Conservation (phyloP, 2,113 vertebrate species). For the Notiomystis cincta region DNA sequence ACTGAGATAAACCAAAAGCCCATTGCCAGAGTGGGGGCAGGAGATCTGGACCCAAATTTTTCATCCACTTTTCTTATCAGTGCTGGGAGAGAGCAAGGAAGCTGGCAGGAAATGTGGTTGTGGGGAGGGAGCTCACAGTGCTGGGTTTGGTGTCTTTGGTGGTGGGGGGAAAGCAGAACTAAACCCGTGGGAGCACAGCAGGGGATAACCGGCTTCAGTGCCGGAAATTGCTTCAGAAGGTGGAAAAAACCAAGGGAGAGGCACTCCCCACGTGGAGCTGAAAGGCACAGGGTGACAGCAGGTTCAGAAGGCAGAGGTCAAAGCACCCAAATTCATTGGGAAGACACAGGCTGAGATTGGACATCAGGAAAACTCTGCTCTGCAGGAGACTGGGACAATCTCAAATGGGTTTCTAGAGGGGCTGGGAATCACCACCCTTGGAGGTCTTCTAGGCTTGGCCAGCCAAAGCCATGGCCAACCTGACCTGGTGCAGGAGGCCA, state of each 20-base stretch:
- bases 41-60: not conserved
- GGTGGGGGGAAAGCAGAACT: not conserved
- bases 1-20: not conserved
- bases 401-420: rapidly evolving
- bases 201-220: not conserved
- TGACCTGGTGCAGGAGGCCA: rapidly evolving
- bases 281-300: rapidly evolving
- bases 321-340: not conserved
- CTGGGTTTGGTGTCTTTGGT: not conserved
- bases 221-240: not conserved
- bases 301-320: not conserved
- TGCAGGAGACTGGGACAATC: not conserved
- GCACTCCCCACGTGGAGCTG: not conserved
- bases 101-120: rapidly evolving
- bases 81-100: not conserved
- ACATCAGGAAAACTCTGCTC: not conserved
- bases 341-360: not conserved
- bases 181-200: not conserved
- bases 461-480: not conserved
- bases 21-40: rapidly evolving
- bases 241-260: not conserved
- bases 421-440: not conserved
- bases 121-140: not conserved
- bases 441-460: not conserved
- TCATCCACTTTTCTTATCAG: not conserved